phyloP scores from a whole-genome alignment of 2,113 vertebrate genomes.

The Platysteira castanea region DNA sequence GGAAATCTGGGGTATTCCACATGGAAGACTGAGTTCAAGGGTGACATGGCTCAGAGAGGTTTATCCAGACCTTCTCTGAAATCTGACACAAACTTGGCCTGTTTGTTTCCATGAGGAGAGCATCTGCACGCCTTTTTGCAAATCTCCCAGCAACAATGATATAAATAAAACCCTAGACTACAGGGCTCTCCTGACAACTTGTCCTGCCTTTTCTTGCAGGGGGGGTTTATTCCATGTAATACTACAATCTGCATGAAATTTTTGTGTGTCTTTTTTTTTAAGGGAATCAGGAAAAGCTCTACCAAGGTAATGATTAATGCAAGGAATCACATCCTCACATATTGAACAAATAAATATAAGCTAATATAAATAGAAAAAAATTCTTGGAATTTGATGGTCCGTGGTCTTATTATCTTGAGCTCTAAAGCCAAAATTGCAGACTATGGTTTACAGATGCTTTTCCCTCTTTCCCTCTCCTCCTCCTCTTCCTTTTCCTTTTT shows the following conservation, averaged over 20 bases:
- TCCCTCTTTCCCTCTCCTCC: background rate
- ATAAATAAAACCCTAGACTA: slow-evolving; percentile 44
- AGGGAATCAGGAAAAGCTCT: slow-evolving; percentile 42
- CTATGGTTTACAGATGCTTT: slow-evolving; percentile 63
- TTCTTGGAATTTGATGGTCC: slow-evolving; percentile 58
- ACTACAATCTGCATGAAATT: background rate
- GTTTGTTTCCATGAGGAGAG: slow-evolving; percentile 2
- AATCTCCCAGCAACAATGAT: slow-evolving; percentile 49
- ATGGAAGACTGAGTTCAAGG: background rate
- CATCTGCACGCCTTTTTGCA: background rate
- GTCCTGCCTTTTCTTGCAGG: background rate
- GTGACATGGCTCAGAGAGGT: background rate
- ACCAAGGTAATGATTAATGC: slow-evolving; percentile 57
- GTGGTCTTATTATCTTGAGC: slow-evolving; percentile 50
- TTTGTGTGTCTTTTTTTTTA: background rate
- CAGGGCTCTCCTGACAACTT: slow-evolving; percentile 1
- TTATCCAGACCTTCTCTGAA: slow-evolving; percentile 5
- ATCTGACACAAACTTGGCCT: background rate
- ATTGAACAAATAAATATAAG: slow-evolving; percentile 65
- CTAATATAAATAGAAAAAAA: slow-evolving; percentile 63
- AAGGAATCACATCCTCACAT: slow-evolving; percentile 62
- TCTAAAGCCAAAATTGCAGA: slow-evolving; percentile 45
- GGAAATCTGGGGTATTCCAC: background rate
- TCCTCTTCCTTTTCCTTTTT: background rate
- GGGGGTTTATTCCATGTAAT: background rate